phyloP scores from a whole-genome alignment of 2,888 invertebrate species.

The Incurvaria masculella region DNA sequence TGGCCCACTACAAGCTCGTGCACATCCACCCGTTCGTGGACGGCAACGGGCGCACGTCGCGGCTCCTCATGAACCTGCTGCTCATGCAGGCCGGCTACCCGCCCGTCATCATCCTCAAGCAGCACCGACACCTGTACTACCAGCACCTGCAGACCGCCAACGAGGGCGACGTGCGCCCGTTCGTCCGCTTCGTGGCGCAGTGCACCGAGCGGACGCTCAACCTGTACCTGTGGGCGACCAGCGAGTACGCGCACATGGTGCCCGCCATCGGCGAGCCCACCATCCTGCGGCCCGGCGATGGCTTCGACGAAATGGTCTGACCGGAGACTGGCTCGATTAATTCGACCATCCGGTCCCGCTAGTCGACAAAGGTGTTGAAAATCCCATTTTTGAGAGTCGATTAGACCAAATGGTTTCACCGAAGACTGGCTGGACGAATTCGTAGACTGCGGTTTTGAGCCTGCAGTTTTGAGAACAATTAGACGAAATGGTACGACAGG shows the following conservation, averaged over 20 bases:
- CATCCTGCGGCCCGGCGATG: slow-evolving; percentile 30
- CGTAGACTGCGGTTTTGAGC: no score
- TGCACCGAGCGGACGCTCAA: slow-evolving; percentile 88
- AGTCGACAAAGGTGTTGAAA: no score
- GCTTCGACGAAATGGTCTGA: slow-evolving; percentile 7
- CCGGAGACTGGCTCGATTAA: no score
- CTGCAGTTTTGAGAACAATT: no score
- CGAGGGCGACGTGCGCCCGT: slow-evolving; percentile 92
- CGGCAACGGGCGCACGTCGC: slow-evolving; percentile 94
- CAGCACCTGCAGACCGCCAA: slow-evolving; percentile 88
- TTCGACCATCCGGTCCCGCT: no score
- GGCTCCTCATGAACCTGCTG: slow-evolving; percentile 93
- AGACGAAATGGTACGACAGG: no score
- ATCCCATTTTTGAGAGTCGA: no score
- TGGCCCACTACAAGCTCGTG: slow-evolving; percentile 96
- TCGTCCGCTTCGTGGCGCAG: slow-evolving; percentile 93
- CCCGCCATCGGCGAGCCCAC: slow-evolving; percentile 59
- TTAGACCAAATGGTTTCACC: no score
- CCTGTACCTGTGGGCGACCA: slow-evolving; percentile 81
- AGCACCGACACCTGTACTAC: slow-evolving; percentile 81
- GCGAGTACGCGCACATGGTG: slow-evolving; percentile 66
- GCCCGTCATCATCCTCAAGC: slow-evolving; percentile 90
- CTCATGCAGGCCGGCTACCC: slow-evolving; percentile 95
- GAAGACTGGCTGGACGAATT: no score
- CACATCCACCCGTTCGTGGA: slow-evolving; percentile 97